Percentiles rank a stretch among this genome's conserved stretches.
Evolutionary conservation across 1,140 invertebrate genomes (phyloP).

Genomic region (Reticulitermes speratus): DNA sequence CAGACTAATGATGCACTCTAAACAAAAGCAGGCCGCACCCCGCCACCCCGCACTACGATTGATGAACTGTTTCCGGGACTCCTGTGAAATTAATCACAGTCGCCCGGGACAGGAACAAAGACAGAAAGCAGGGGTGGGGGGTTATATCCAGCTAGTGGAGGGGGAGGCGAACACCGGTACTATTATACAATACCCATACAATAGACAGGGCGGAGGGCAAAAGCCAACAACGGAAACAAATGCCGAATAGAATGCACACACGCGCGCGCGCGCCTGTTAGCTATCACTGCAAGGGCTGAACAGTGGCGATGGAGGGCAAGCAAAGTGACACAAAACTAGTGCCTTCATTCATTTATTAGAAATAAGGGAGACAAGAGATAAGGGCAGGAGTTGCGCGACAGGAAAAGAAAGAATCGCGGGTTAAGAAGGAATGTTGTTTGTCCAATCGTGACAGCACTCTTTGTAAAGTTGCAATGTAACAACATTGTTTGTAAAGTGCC

Average conservation of each 20-base stretch:
- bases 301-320: not conserved
- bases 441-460: too few species aligned
- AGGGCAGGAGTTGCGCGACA: too few species aligned
- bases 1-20: slow-evolving; percentile 22
- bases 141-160: not conserved
- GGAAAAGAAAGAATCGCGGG: too few species aligned
- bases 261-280: not conserved
- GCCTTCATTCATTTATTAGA: too few species aligned
- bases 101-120: not conserved
- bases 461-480: too few species aligned
- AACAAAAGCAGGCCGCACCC: slow-evolving; percentile 20
- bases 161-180: not conserved
- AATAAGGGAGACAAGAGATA: too few species aligned
- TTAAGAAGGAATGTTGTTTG: too few species aligned
- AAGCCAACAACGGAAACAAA: slow-evolving; percentile 15
- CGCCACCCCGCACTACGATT: not conserved
- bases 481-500: too few species aligned
- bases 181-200: slow-evolving; percentile 17
- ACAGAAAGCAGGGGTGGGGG: not conserved
- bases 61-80: slow-evolving; percentile 26
- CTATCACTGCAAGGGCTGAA: not conserved
- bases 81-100: slow-evolving; percentile 22
- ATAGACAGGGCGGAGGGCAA: slow-evolving; percentile 12
- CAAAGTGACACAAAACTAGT: too few species aligned
- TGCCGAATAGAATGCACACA: not conserved